Evolutionary conservation across 2,888 invertebrate species (phyloP), one percentile per base, ranked within the genome.

Genomic region (Tanytarsus gracilentus): DNA sequence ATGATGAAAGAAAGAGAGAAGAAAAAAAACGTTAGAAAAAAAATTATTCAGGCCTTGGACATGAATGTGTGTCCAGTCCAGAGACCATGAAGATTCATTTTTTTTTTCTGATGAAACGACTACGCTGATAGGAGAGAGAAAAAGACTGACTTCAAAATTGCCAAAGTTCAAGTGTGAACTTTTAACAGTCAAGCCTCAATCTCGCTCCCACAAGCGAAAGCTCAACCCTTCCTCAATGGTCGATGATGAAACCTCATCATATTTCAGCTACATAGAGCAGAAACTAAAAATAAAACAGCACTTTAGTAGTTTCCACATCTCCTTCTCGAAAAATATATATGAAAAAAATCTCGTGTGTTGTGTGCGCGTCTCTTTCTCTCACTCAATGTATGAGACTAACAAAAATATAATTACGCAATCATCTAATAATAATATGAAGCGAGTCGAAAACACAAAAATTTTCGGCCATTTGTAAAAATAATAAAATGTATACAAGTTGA

Each of bases 121-220:
- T 72, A 74, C 72, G 73, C 72, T 70, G 72, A 73, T 73, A 73
- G 73, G 73, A 74, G 73, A 74, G 73, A 74, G 73, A 74, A 74
- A 74, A 74, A 74, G 73, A 74, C 73, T 74, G 73, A 74, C 74
- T 74, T 66, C 66, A 65, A 36, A 36, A 36, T 36, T 16, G 36
- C n/a, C 16, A 36, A 36, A 14, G 36, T 14, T 36, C 11, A 44
- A 40, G 18, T 21, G 16, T 14, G n/a, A n/a, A n/a, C 40, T 40
- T 40, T 40, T 33, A 55, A 55, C 72, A 74, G 74, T 69, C 44
- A 67, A 74, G 73, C 72, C 73, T 71, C 69, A 68, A 72, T 72
- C 73, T 73, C 73, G 71, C 73, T 74, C 73, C 73, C 72, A 74
- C 74, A 73, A 72, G 49, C 60, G 39, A 49, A 23, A 56, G 55